These are phyloP conservation scores for Marisa cornuarietis DNA, from an alignment of 1,140 invertebrate genomes.

Conservation along the genomic window DNA sequence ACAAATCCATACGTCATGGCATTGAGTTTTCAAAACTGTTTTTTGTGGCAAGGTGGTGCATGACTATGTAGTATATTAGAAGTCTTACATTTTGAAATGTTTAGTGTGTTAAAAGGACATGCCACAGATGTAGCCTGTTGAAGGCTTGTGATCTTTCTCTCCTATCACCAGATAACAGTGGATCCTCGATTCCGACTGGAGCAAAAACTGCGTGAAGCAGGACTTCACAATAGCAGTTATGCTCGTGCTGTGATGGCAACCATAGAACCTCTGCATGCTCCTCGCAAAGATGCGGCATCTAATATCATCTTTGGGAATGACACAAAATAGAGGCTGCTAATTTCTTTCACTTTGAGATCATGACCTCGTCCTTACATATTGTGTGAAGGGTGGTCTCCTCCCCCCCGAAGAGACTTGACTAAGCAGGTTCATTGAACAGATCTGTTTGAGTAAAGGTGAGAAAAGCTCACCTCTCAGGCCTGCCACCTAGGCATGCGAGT, in stretches of 20 bases:
- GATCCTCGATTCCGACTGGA: conserved; percentile 61
- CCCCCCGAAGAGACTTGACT: no score
- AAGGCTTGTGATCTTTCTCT: conserved; percentile 9
- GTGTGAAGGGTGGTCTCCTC: no score
- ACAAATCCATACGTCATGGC: background rate
- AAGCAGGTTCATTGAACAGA: no score
- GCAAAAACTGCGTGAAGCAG: conserved; percentile 56
- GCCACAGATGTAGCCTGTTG: no score
- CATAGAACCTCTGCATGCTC: conserved; percentile 48
- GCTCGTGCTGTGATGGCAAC: conserved; percentile 51
- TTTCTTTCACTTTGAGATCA: no score
- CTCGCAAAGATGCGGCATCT: conserved; percentile 58
- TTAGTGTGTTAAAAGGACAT: background rate
- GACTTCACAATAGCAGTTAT: conserved; percentile 57
- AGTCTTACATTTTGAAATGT: no score
- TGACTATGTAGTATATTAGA: background rate
- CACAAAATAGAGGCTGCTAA: background rate
- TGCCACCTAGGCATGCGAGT: no score
- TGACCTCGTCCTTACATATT: no score
- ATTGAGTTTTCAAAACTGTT: background rate
- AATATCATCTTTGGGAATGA: conserved; percentile 48
- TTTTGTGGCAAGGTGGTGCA: background rate
- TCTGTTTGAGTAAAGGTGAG: no score
- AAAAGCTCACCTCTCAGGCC: no score
- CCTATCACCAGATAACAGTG: conserved; percentile 52